Evolutionary conservation across 2,888 invertebrate species (phyloP), one percentile per base, ranked within the genome.

Genomic region (Carterocephalus palaemon): DNA sequence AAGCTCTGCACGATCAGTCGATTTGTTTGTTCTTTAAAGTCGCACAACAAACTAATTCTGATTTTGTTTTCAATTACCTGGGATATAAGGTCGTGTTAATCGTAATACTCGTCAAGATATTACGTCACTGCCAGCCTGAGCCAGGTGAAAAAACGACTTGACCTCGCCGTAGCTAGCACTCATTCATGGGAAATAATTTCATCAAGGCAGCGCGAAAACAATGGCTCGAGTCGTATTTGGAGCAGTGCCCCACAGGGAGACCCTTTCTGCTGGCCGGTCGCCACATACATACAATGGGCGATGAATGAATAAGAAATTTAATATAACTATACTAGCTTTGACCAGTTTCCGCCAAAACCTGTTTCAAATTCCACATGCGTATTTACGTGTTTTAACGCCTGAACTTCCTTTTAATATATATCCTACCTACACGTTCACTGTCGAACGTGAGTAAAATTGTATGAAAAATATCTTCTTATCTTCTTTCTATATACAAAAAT

Each of bases 141-240:
- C 61, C 69, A 75, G 73, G 74, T 79, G 73, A 80, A 80, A 78
- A 79, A 70, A 57, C 54, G 67, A 60, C 73, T 70, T 80, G 83
- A 79, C 84, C 83, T 80, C 82, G 75, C 36, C 10, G 9, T 33
- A 64, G 50, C 64, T 38, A 36, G 42, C 62, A 64, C 70, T 75
- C 74, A 71, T 79, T 81, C 82, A 78, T 84, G 83, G 75, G 81
- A 83, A 82, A 71, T 71, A 68, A 29, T 62, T 61, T 55, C 20
- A 26, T 46, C 52, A 59, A 62, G 60, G 67, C 64, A 59, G 54
- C 55, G 64, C 63, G 60, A 74, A 78, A 62, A 81, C 81, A 82
- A 82, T 80, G 58, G 74, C 53, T 13, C 40, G 29, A 9, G 45
- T 41, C 37, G 24, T 37, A 20, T 28, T 29, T 40, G 20, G 32